phyloP scores from a whole-genome alignment of 2,797 vertebrate species.

The Meda fulgida region DNA sequence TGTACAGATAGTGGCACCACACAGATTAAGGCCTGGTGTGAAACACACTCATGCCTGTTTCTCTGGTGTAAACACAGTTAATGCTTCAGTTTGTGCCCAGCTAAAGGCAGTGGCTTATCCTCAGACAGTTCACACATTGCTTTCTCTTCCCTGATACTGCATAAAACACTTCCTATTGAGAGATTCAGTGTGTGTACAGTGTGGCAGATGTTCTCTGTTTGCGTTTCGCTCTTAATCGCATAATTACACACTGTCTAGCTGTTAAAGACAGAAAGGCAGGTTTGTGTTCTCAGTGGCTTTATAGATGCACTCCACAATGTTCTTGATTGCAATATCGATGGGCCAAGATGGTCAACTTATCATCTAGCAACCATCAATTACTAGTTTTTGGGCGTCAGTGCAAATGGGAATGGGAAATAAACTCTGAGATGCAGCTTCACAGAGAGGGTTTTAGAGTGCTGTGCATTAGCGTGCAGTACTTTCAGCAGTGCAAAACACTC shows the following conservation, averaged over 20 bases:
- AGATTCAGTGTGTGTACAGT: not conserved
- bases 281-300: conserved; percentile 12
- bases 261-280: not conserved
- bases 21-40: conserved; percentile 98
- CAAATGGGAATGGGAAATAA: not conserved
- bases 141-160: not conserved
- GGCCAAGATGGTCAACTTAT: not conserved
- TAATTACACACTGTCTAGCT: not conserved
- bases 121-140: not conserved
- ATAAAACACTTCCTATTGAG: not conserved
- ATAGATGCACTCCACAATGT: not conserved
- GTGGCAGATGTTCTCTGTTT: not conserved
- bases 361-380: not conserved
- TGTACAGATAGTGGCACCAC: conserved; percentile 92
- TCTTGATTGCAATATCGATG: not conserved
- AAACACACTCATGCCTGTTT: conserved; percentile 77
- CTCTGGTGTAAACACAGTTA: conserved; percentile 88
- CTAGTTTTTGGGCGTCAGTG: not conserved
- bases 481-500: not conserved
- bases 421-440: not conserved
- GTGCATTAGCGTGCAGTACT: not conserved
- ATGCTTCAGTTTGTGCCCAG: conserved; percentile 56
- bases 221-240: not conserved
- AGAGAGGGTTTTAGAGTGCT: not conserved
- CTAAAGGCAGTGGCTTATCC: not conserved